Conservation (phyloP, 2,888 invertebrate species). For the Cheiracanthium punctorium region DNA sequence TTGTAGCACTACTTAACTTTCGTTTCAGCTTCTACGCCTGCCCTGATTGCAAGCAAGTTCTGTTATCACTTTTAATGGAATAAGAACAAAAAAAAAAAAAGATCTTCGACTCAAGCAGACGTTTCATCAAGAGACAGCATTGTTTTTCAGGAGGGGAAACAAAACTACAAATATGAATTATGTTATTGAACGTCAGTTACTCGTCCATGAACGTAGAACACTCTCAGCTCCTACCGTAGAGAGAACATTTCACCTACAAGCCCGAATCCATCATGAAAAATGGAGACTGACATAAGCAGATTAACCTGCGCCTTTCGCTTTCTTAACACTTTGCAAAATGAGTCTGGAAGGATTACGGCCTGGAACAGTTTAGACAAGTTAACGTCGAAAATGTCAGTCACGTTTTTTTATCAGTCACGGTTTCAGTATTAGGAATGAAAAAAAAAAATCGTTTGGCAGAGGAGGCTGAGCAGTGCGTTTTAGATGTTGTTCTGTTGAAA, state of each 20-base stretch:
- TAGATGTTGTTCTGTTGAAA: too few species aligned
- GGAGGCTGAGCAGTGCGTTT: background rate
- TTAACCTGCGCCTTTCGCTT: background rate
- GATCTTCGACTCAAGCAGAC: background rate
- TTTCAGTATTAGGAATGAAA: background rate
- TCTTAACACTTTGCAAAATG: background rate
- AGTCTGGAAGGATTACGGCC: background rate
- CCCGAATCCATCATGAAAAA: background rate
- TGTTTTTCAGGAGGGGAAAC: background rate
- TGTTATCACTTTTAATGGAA: background rate
- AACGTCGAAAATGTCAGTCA: background rate
- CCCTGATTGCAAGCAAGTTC: background rate
- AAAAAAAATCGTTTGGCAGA: background rate
- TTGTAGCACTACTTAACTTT: too few species aligned
- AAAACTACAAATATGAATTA: background rate
- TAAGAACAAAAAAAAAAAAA: too few species aligned
- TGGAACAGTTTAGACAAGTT: background rate
- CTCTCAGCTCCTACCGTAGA: background rate
- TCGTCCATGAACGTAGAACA: background rate
- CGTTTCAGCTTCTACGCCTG: too few species aligned
- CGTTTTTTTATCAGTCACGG: background rate
- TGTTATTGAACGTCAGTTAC: background rate
- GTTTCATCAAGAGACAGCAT: background rate
- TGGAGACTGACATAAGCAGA: conserved; percentile 3
- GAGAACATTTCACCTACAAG: background rate